Conservation (phyloP, 1,140 invertebrate species). For the Cardiocondyla obscurior region DNA sequence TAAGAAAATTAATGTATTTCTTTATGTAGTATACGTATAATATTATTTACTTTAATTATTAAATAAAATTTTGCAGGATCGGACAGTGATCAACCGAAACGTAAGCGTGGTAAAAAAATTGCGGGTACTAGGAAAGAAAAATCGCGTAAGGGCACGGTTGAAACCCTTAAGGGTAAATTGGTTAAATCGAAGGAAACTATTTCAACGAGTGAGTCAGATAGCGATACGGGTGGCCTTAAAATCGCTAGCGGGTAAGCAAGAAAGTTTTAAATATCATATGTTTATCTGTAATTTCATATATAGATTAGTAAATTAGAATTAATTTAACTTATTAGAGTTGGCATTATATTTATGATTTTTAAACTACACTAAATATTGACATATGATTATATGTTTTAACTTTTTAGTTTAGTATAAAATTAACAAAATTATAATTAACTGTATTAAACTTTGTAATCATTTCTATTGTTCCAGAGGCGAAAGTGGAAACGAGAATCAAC, state of each 20-base stretch:
- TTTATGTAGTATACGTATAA: background rate
- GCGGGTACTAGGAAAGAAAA: constrained; percentile 81
- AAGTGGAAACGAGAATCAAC: constrained; percentile 84
- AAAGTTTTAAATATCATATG: constrained; percentile 3
- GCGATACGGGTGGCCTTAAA: constrained; percentile 88
- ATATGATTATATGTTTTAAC: background rate
- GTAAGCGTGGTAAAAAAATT: constrained; percentile 85
- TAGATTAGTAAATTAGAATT: background rate
- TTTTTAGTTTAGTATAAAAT: background rate
- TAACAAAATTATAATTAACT: background rate
- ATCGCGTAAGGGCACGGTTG: constrained; percentile 76
- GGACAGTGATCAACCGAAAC: constrained; percentile 87
- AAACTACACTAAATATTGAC: background rate
- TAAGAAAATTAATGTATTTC: constrained; percentile 76
- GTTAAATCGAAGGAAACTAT: constrained; percentile 98
- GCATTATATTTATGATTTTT: background rate
- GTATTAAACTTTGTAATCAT: background rate
- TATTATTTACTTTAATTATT: background rate
- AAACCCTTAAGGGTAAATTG: constrained; percentile 92
- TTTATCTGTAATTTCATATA: constrained; percentile 41
- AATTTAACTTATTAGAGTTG: background rate
- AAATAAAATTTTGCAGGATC: constrained; percentile 80
- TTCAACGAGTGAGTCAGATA: constrained; percentile 96
- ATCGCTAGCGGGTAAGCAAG: constrained; percentile 85
- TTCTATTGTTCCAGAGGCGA: constrained; percentile 80